Base-by-base conservation (phyloP, 2,797 vertebrate species). In the Thunnus albacares region DNA sequence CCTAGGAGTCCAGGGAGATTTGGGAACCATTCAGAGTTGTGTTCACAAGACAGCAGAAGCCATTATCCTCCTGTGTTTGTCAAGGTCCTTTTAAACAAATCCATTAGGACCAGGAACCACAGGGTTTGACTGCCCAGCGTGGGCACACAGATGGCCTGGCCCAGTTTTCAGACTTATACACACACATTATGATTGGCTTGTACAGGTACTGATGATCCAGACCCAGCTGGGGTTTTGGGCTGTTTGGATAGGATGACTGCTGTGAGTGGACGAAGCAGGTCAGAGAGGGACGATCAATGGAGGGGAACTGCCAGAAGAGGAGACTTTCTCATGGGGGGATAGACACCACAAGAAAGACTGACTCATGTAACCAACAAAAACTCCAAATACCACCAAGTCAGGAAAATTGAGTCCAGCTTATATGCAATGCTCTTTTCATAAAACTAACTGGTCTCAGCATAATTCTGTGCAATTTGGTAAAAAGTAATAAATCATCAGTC, bases 41-140 rank as follows among this genome's bases (percentile, higher is more conserved):
- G 74, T 86, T 94, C 83, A 79, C 82, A 85, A 72, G 77, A 76
- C 71, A 72, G 74, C 66, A 57, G 72, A 64, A 58, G 71, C 81
- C 80, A 91, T 94, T 94, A 81, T 95, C 73, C 51, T 72, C 18
- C 41, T 20, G 73, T 93, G 89, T 94, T 95, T 93, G 93, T 90
- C 61, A 49, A 85, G 66, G 81, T 89, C 84, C 70, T 93, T 93
- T 93, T 87, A 89, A 94, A 92, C 73, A 53, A 90, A 94, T 94
- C 92, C 81, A 82, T 94, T 92, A 91, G 82, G 66, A 80, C 33
- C 79, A 85, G 87, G 79, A 80, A 76, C 88, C 89, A 62, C 81
- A 73, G 49, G 38, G 66, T 89, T 85, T 63, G 84, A 85, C 88
- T 77, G 80, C 68, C 75, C 80, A 85, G 75, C 26, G 43, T 80